These are phyloP conservation scores for Eudemis profundana DNA, from an alignment of 2,888 invertebrate species.

Conservation along the genomic window DNA sequence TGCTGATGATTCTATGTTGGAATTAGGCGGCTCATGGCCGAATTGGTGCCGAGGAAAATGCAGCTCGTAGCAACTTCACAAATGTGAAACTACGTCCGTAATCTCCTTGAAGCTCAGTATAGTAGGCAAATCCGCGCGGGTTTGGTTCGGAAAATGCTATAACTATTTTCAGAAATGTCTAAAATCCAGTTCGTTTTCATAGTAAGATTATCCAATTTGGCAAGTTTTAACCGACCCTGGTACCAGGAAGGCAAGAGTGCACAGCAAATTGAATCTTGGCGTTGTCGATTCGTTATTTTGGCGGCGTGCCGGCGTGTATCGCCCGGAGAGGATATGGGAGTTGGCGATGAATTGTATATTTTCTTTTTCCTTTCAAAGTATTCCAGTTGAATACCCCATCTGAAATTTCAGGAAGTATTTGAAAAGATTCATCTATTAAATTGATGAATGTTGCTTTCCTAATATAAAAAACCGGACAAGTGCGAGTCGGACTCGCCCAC, in stretches of 20 bases:
- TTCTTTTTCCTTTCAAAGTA: not conserved
- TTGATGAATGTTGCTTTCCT: not conserved
- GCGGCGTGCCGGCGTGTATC: slow-evolving; percentile 48
- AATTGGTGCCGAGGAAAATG: not conserved
- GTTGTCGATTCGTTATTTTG: slow-evolving; percentile 58
- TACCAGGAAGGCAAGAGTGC: slow-evolving; percentile 61
- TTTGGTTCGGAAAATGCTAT: slow-evolving; percentile 48
- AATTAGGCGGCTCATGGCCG: not conserved
- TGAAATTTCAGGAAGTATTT: not conserved
- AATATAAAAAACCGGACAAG: too few species aligned
- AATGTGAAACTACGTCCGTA: not conserved
- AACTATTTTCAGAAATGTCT: slow-evolving; percentile 47
- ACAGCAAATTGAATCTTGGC: slow-evolving; percentile 73
- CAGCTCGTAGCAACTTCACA: not conserved
- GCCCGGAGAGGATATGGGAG: not conserved
- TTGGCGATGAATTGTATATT: not conserved
- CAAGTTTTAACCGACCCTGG: slow-evolving; percentile 60
- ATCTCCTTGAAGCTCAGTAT: not conserved
- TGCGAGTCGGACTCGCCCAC: too few species aligned
- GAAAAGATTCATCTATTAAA: not conserved
- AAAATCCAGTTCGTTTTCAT: slow-evolving; percentile 52
- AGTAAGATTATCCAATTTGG: slow-evolving; percentile 65
- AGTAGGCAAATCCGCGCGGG: slow-evolving; percentile 9
- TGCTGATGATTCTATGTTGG: not conserved
- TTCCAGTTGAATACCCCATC: not conserved